phyloP scores from a whole-genome alignment of 2,113 vertebrate species.

The Emydocephalus ijimae region DNA sequence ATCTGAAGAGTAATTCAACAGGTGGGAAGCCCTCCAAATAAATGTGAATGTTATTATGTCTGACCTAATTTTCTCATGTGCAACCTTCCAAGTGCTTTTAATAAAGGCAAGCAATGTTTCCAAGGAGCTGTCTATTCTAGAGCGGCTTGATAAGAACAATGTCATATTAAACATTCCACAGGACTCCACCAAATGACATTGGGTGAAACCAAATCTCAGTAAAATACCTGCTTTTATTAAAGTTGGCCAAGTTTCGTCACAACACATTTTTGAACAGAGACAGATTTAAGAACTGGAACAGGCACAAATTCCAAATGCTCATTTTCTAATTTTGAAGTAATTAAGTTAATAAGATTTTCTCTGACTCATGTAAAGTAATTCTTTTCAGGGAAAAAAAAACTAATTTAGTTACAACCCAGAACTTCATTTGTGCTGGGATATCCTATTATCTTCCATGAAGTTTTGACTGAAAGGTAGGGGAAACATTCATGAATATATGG shows the following conservation, averaged over 20 bases:
- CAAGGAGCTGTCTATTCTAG: conserved; percentile 22
- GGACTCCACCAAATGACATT: conserved; percentile 31
- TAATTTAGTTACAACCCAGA: not conserved
- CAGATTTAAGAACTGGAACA: conserved; percentile 46
- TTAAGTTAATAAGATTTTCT: conserved; percentile 30
- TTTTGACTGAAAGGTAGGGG: not conserved
- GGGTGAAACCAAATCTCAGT: conserved; percentile 42
- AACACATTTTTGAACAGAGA: not conserved
- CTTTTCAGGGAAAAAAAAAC: not conserved
- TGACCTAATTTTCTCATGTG: conserved; percentile 36
- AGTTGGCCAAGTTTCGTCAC: not conserved
- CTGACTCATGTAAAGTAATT: conserved; percentile 28
- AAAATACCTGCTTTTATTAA: conserved; percentile 51
- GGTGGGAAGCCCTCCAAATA: conserved; percentile 52
- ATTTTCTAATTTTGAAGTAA: conserved; percentile 47
- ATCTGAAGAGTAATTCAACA: conserved; percentile 44
- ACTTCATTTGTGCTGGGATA: not conserved
- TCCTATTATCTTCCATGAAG: not conserved
- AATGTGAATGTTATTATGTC: conserved; percentile 40
- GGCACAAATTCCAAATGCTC: conserved; percentile 14
- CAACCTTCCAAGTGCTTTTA: conserved; percentile 31
- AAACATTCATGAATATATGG: not conserved
- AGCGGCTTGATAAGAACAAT: conserved; percentile 43
- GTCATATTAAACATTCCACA: conserved; percentile 42
- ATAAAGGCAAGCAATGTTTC: conserved; percentile 34